Base-by-base conservation (phyloP, 2,888 invertebrate genomes). In the Psylliodes chrysocephalus region DNA sequence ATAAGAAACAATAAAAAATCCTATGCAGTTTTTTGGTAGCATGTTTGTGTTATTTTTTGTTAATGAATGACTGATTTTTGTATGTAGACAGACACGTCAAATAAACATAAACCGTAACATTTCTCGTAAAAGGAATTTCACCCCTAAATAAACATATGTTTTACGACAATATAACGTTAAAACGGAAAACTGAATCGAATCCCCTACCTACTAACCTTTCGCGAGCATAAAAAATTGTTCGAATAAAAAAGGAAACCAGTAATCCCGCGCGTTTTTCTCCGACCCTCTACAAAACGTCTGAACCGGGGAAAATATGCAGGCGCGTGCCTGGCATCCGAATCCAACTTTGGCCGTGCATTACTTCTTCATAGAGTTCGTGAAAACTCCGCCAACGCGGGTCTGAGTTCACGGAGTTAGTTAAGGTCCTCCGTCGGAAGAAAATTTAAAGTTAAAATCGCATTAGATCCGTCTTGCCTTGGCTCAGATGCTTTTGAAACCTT, bases 221-320 rank as follows among this genome's bases (percentile, higher is more conserved):
- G 10, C 17, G 18, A n/a, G 19, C 38, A 10, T 1, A 17, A 42
- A 42, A 40, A 55, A 55, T 18, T 30, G 8, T 28, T 28, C 4
- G 28, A 55, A 55, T 55, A 55, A 55, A 54, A 22, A 22, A 22
- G 22, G 14, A 42, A 54, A 40, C 38, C 28, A 17, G 33, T 55
- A 44, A 55, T 55, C 42, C 54, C 3, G 5, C 19, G 25, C 28
- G 40, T 40, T 42, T n/a, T 12, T 55, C 54, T 19, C 42, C n/a
- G 35, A n/a, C 25, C 17, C 56, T 35, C 4, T 42, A 55, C 42
- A 55, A 42, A 42, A 30, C 28, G 40, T 42, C 42, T 14, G 15
- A 44, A 38, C 40, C 40, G 40, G 28, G 38, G 55, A 47, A 56
- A 56, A 56, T 56, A 56, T 56, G 56, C 47, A 56, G 10, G 56